Conservation (phyloP, 2,888 invertebrate species). For the Hydraecia micacea region DNA sequence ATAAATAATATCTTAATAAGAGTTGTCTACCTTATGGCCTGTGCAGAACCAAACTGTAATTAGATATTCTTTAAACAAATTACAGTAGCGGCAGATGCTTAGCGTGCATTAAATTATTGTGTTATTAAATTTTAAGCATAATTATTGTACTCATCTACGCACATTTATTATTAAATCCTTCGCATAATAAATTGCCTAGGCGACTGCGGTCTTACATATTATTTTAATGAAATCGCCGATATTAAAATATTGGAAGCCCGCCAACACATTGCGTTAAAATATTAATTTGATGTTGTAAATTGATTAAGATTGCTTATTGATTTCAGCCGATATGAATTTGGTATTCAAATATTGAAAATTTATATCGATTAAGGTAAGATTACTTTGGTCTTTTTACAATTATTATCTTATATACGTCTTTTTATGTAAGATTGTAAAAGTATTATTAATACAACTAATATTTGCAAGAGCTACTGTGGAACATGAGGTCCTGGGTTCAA, state of each 20-base stretch:
- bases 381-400: neutral
- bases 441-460: neutral
- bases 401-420: neutral
- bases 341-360: constrained; percentile 28
- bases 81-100: neutral
- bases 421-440: neutral
- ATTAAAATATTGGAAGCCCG: constrained; percentile 44
- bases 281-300: constrained; percentile 44
- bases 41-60: neutral
- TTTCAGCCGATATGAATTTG: constrained; percentile 24
- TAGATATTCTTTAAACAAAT: neutral
- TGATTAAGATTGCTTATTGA: constrained; percentile 21
- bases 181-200: constrained; percentile 30
- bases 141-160: neutral
- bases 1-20: too few relatives aligned
- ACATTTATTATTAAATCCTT: constrained; percentile 27
- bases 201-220: constrained; percentile 41
- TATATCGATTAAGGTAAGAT: neutral
- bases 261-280: constrained; percentile 46
- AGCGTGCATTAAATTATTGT: too few relatives aligned
- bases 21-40: neutral
- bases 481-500: too few relatives aligned
- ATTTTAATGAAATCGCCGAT: constrained; percentile 46
- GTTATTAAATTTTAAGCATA: constrained; percentile 1
- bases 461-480: too few relatives aligned